Evolutionary conservation across 2,797 vertebrate species (phyloP), one percentile per base, ranked within the genome.

Genomic region (Macrochelys suwanniensis): DNA sequence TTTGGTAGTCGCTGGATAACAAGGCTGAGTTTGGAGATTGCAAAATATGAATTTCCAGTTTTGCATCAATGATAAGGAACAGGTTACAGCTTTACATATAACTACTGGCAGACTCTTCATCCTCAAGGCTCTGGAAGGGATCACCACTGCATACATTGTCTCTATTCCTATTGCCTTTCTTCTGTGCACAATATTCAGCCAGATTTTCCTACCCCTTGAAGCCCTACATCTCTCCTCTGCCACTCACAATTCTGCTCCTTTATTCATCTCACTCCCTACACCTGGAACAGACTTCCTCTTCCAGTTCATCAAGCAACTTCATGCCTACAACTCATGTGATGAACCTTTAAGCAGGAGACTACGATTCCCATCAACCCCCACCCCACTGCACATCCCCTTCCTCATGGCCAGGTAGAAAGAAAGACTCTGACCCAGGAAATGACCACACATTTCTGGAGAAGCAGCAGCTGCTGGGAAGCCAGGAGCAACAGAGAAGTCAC

Each of bases 1-100:
- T 33, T 90, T 89, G 95, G 89, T 82, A 94, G 84, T 87, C 91
- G 91, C 79, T 83, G 89, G 95, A 96, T 95, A 95, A 96, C 94
- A 96, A 93, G 93, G 87, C 90, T 93, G 92, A 84, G 68, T 83
- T 84, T 84, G 59, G 82, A 88, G 86, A 95, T 15, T 94, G 89
- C 45, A 91, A 45, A 86, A 89, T 81, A 82, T 0, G 59, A 91
- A 87, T 90, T 94, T 89, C 84, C 82, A 0, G 37, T 78, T 92
- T 77, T 79, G 78, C 47, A 92, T 91, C 6, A 91, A 50, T 77
- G 88, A 87, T 95, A 94, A 96, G 82, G 87, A 95, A 87, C 50
- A 86, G 74, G 76, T 79, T 95, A 53, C 45, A 89, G 45, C 25
- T 96, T 89, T 85, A 85, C 4, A 0, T 90, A 71, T 86, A 89